Evolutionary conservation across 1,140 invertebrate genomes (phyloP).

Genomic region (Caenorhabditis brenneri): DNA sequence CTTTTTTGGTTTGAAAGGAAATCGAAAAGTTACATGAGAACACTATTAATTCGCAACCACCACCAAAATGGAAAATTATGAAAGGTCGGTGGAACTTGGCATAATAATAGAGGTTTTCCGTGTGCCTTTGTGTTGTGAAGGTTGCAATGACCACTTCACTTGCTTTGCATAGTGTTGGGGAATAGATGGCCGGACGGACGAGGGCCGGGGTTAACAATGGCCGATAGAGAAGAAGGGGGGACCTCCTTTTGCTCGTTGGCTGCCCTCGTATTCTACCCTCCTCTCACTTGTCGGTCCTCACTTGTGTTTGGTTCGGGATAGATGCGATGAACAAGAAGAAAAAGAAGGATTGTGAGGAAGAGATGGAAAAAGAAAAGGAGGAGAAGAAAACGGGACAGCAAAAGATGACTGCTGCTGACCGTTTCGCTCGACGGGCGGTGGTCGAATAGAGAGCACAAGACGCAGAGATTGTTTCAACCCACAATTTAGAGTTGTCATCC

Average conservation of each 20-base stretch:
- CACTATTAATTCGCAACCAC: no score
- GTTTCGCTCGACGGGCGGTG: slow-evolving; percentile 31
- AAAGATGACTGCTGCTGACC: slow-evolving; percentile 41
- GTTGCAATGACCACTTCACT: slow-evolving; percentile 15
- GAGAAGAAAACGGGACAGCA: not conserved
- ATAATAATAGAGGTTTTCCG: not conserved
- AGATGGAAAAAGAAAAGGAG: not conserved
- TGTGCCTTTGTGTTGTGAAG: not conserved
- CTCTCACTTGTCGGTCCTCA: slow-evolving; percentile 16
- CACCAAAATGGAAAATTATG: not conserved
- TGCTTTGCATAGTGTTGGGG: slow-evolving; percentile 1
- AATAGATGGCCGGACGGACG: not conserved
- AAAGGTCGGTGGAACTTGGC: not conserved
- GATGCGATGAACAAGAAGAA: slow-evolving; percentile 8
- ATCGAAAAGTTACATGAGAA: not conserved
- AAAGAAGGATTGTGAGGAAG: not conserved
- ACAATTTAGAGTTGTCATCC: not conserved
- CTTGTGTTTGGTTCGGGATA: slow-evolving; percentile 9
- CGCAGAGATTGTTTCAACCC: not conserved
- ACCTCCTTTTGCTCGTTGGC: slow-evolving; percentile 9
- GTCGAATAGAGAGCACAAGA: slow-evolving; percentile 25
- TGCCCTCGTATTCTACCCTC: not conserved
- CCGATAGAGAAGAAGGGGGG: not conserved
- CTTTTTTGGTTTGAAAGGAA: not conserved
- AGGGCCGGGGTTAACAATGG: slow-evolving; percentile 37